A percentile compares a stretch with the other conserved stretches of the same genome.
Conservation (phyloP, 2,888 invertebrate species). For the Limnephilus marmoratus region DNA sequence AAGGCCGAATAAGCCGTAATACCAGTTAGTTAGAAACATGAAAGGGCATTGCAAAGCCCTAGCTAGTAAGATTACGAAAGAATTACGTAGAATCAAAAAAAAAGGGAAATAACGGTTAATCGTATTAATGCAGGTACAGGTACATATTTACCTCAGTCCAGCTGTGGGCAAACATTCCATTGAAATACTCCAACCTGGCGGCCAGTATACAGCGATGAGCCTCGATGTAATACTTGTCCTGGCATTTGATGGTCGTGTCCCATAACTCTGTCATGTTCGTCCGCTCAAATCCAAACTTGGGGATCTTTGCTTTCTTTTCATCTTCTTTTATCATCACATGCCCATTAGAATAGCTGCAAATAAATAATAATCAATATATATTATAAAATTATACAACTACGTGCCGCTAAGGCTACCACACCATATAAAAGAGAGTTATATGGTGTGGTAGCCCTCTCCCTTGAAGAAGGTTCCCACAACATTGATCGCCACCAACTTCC, state of each 20-base stretch:
- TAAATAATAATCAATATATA: neutral
- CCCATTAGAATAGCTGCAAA: constrained; percentile 73
- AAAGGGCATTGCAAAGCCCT: too few species aligned
- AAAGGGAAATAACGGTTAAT: too few species aligned
- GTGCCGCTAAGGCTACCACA: too few species aligned
- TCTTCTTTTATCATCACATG: constrained; percentile 71
- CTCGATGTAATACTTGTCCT: constrained; percentile 74
- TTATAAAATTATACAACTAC: too few species aligned
- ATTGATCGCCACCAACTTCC: constrained; percentile 71
- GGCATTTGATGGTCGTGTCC: constrained; percentile 80
- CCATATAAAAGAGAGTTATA: too few species aligned
- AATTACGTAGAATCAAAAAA: too few species aligned
- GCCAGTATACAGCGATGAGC: constrained; percentile 91
- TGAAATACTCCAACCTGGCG: constrained; percentile 90
- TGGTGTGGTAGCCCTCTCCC: too few species aligned
- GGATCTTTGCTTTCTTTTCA: constrained; percentile 50
- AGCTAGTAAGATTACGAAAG: too few species aligned
- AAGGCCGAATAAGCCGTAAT: too few species aligned
- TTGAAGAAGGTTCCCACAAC: too few species aligned
- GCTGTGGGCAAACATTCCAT: constrained; percentile 87
- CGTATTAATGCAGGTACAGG: neutral
- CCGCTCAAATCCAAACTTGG: constrained; percentile 71
- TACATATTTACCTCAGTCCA: constrained; percentile 83
- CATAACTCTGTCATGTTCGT: constrained; percentile 75
- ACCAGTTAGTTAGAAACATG: too few species aligned